Evolutionary conservation across 2,113 vertebrate genomes (phyloP).

Genomic region (Daboia siamensis): DNA sequence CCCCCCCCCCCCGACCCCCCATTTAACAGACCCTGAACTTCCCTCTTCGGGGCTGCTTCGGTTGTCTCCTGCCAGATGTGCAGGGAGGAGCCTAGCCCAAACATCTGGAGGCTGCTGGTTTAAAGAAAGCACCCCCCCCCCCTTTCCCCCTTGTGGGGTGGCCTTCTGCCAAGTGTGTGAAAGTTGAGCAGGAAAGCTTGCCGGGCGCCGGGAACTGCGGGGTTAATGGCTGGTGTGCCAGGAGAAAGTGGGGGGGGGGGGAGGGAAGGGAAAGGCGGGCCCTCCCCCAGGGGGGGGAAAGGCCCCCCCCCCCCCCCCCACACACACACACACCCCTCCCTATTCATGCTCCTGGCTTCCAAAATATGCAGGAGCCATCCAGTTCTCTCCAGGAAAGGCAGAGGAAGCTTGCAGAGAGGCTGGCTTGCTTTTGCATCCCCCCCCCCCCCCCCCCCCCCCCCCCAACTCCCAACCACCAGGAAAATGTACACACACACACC

Average conservation of each 20-base stretch:
- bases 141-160: background rate
- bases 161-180: conserved; percentile 57
- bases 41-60: background rate
- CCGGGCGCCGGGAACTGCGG: conserved; percentile 44
- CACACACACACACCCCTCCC: too few species aligned
- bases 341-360: conserved; percentile 33
- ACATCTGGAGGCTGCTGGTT: background rate
- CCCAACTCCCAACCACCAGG: background rate
- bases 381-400: background rate
- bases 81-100: background rate
- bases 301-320: conserved; percentile 19
- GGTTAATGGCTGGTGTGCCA: conserved; percentile 52
- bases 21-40: background rate
- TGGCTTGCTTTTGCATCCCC: background rate
- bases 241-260: conserved; percentile 24
- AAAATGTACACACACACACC: background rate
- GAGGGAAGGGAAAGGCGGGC: conserved; percentile 36
- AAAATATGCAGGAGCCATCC: conserved; percentile 20
- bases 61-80: background rate
- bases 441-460: too few species aligned
- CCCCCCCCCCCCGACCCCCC: too few species aligned
- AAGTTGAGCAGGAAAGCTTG: conserved; percentile 50
- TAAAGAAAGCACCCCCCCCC: background rate
- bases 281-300: conserved; percentile 54
- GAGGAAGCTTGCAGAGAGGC: background rate